These are phyloP conservation scores for Anaspis maculata DNA, from an alignment of 2,888 invertebrate species.

Conservation along the genomic window DNA sequence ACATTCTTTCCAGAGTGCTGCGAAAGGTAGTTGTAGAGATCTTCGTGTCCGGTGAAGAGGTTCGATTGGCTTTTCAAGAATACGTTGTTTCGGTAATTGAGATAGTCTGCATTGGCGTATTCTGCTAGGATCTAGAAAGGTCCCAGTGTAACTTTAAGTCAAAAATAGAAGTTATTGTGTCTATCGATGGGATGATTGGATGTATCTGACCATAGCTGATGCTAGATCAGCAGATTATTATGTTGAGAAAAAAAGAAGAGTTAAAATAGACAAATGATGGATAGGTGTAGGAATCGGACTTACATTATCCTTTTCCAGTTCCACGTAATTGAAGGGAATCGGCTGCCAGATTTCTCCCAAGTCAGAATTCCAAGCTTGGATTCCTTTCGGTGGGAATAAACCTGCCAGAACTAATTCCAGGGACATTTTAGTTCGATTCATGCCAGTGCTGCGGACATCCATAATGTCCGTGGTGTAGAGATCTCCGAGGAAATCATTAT, in stretches of 20 bases:
- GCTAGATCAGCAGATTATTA: no score
- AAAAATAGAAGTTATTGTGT: no score
- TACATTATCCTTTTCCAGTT: constrained; percentile 28
- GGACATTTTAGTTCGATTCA: constrained; percentile 62
- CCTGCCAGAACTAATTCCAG: constrained; percentile 61
- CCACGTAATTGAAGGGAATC: constrained; percentile 59
- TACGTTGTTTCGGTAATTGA: no score
- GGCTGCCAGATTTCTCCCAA: constrained; percentile 71
- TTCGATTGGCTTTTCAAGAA: constrained; percentile 42
- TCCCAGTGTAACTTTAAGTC: no score
- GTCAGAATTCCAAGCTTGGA: constrained; percentile 47
- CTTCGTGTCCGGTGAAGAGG: constrained; percentile 39
- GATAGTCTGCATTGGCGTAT: no score
- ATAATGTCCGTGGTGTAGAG: constrained; percentile 48
- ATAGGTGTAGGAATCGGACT: no score
- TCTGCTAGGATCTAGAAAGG: no score
- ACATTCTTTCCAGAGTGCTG: constrained; percentile 46
- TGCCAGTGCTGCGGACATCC: constrained; percentile 58
- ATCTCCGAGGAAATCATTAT: constrained; percentile 50
- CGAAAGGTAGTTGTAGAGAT: constrained; percentile 45
- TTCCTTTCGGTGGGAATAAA: constrained; percentile 52
- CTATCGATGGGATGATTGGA: no score
- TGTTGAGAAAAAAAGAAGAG: no score
- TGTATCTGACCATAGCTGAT: no score
- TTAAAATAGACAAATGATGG: no score